Evolutionary conservation across 2,888 invertebrate species (phyloP).

Genomic region (Tortricodes alternella): DNA sequence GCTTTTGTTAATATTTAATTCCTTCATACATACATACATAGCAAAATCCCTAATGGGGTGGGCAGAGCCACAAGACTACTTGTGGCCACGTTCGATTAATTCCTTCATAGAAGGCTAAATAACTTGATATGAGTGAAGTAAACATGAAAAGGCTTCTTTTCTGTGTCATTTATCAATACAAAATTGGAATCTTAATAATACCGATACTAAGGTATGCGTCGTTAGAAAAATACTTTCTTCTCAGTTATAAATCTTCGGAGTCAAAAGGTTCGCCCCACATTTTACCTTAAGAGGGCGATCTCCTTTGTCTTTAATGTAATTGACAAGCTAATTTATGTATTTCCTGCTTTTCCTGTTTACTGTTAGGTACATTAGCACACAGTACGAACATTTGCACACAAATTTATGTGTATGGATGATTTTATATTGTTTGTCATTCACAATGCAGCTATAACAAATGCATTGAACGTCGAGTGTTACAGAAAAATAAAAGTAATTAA

Average conservation of each 20-base stretch:
- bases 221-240: conserved; percentile 7
- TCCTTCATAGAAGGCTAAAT: too few species aligned
- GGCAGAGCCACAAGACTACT: too few species aligned
- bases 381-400: neutral
- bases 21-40: too few species aligned
- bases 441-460: neutral
- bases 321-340: conserved; percentile 27
- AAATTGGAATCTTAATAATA: neutral
- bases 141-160: neutral
- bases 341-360: conserved; percentile 5
- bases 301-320: conserved; percentile 24
- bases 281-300: conserved; percentile 27
- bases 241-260: conserved; percentile 23
- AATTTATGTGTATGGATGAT: neutral
- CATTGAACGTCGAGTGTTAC: neutral
- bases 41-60: too few species aligned
- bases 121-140: too few species aligned
- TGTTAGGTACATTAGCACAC: too few species aligned
- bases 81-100: too few species aligned
- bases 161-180: neutral
- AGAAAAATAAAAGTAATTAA: neutral
- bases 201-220: neutral
- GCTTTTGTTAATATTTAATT: too few species aligned
- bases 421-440: neutral
- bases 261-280: conserved; percentile 24